phyloP scores from a whole-genome alignment of 2,888 invertebrate species.

The Lottia gigantea region DNA sequence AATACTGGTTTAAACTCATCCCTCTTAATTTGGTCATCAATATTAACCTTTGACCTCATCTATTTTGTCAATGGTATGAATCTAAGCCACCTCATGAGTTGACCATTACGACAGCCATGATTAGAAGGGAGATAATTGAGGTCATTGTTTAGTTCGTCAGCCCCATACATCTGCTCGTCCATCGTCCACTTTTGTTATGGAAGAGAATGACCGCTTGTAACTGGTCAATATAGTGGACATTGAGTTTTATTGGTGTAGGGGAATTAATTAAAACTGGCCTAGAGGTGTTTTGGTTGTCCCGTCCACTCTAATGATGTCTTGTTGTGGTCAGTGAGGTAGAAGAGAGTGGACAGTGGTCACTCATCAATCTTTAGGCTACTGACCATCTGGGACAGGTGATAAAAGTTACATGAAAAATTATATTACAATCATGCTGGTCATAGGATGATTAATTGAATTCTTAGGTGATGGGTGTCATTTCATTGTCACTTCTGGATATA shows the following conservation, averaged over 20 bases:
- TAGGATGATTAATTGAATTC: too few relatives aligned
- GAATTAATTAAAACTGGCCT: conserved; percentile 26
- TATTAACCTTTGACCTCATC: conserved; percentile 1
- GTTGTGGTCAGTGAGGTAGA: conserved; percentile 4
- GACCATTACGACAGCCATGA: neutral
- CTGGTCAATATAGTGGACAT: neutral
- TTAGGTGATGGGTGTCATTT: too few relatives aligned
- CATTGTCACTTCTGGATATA: too few relatives aligned
- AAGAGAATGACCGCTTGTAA: conserved; percentile 1
- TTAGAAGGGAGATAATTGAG: conserved; percentile 1
- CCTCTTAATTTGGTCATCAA: conserved; percentile 6
- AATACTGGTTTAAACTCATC: neutral
- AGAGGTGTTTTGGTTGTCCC: conserved; percentile 21
- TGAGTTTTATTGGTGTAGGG: conserved; percentile 15
- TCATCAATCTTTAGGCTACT: neutral
- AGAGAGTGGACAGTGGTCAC: conserved; percentile 7
- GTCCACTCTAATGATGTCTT: conserved; percentile 10
- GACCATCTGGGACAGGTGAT: conserved; percentile 8
- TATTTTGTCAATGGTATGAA: conserved; percentile 8
- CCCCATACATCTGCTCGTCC: neutral
- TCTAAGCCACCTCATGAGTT: neutral
- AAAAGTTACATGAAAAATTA: neutral
- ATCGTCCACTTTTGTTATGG: conserved; percentile 1
- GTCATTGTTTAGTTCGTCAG: neutral
- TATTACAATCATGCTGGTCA: too few relatives aligned